Evolutionary conservation across 2,888 invertebrate species (phyloP), one percentile per base, ranked within the genome.

Genomic region (Platycheirus albimanus): DNA sequence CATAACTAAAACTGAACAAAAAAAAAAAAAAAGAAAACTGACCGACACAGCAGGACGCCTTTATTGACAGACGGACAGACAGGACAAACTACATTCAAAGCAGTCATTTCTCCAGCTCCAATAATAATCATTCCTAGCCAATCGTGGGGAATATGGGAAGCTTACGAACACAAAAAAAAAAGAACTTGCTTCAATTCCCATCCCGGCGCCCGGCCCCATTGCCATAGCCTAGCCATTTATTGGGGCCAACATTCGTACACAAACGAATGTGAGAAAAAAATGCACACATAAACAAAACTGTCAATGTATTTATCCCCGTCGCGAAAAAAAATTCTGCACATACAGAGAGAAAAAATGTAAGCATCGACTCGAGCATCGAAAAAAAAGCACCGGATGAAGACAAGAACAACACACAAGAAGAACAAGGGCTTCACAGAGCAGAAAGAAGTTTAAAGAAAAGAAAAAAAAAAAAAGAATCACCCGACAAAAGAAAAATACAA

Each of bases 401-500:
- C 49, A 61, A 79, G 75, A 84, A 84, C 58, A 81, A 66, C 76
- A 77, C 33, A 77, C 63, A 77, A 81, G 41, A n/a, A n/a, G n/a
- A n/a, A 83, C 54, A 72, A 79, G 74, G 61, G 64, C 66, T 71
- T 49, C 41, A 43, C 64, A 61, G 30, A 51, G 66, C 52, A 63
- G 41, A 28, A 64, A n/a, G n/a, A n/a, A n/a, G n/a, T n/a, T n/a
- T n/a, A n/a, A n/a, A n/a, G n/a, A n/a, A n/a, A n/a, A n/a, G n/a
- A n/a, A n/a, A n/a, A n/a, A n/a, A n/a, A n/a, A n/a, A 61, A 66
- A 76, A 84, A 74, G 80, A 81, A 76, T 77, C 76, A 66, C 30
- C 71, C 72, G 77, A 81, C 81, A 79, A 85, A 85, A 85, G 79
- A 85, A 85, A 51, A 81, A 81, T 38, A 84, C 76, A 84, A 80